Evolutionary conservation across 2,797 vertebrate species (phyloP).

Genomic region (Spinus olivaceus): DNA sequence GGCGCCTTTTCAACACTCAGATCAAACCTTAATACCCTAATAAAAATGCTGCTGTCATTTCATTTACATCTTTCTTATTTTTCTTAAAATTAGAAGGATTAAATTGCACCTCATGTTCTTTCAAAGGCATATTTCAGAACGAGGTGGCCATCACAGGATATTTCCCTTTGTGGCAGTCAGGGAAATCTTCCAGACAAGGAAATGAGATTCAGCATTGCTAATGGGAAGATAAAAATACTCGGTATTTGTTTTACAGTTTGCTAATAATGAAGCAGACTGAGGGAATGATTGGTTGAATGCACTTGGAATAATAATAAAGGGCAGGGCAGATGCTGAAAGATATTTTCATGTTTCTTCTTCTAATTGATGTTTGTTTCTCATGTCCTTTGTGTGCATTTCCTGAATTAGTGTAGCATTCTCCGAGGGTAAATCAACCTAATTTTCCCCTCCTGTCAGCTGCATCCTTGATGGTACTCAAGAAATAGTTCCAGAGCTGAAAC

Average conservation of each 20-base stretch:
- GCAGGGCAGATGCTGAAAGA: constrained; percentile 23
- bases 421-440: not conserved
- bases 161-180: not conserved
- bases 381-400: constrained; percentile 29
- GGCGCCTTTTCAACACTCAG: not conserved
- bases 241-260: constrained; percentile 13
- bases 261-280: constrained; percentile 16
- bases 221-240: constrained; percentile 14
- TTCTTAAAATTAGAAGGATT: not conserved
- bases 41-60: not conserved
- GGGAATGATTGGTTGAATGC: constrained; percentile 14
- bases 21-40: not conserved
- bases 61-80: not conserved
- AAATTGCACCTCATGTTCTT: not conserved
- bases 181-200: not conserved
- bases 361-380: constrained; percentile 52
- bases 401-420: constrained; percentile 36
- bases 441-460: constrained; percentile 16
- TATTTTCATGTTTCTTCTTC: constrained; percentile 29
- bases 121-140: not conserved
- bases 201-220: constrained; percentile 2
- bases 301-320: constrained; percentile 38
- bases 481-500: not conserved
- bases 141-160: not conserved
- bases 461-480: not conserved